phyloP scores from a whole-genome alignment of 2,113 vertebrate species.

The Tapirus terrestris region DNA sequence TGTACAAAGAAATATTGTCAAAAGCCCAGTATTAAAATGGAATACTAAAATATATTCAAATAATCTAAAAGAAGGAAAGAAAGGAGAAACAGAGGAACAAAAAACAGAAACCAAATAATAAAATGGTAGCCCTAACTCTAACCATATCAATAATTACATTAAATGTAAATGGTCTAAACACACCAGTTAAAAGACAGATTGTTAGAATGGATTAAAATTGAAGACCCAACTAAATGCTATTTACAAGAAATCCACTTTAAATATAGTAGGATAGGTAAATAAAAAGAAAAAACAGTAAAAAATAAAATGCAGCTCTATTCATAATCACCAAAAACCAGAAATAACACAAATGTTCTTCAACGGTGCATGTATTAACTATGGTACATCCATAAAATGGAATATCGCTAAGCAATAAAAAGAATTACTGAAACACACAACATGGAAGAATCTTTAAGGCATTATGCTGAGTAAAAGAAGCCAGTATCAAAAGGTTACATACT shows the following conservation, averaged over 20 bases:
- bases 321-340: conserved; percentile 31
- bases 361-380: not conserved
- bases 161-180: conserved; percentile 40
- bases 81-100: not conserved
- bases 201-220: not conserved
- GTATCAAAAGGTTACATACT: not conserved
- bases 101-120: not conserved
- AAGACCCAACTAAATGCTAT: not conserved
- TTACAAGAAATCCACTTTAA: conserved; percentile 32
- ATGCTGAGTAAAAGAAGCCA: not conserved
- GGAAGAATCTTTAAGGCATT: not conserved
- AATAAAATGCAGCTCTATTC: conserved; percentile 33
- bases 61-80: not conserved
- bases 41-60: conserved; percentile 35
- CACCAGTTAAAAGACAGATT: not conserved
- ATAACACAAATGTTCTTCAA: conserved; percentile 35
- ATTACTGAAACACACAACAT: not conserved
- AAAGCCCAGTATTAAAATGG: conserved; percentile 37
- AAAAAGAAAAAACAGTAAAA: conserved; percentile 45
- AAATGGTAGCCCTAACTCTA: conserved; percentile 32
- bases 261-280: conserved; percentile 3
- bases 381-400: conserved; percentile 21
- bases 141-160: conserved; percentile 32
- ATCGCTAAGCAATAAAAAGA: conserved; percentile 12
- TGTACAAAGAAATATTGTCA: not conserved